Evolutionary conservation across 1,140 invertebrate species (phyloP), one percentile per base, ranked within the genome.

Genomic region (Protaetia brevitarsis): DNA sequence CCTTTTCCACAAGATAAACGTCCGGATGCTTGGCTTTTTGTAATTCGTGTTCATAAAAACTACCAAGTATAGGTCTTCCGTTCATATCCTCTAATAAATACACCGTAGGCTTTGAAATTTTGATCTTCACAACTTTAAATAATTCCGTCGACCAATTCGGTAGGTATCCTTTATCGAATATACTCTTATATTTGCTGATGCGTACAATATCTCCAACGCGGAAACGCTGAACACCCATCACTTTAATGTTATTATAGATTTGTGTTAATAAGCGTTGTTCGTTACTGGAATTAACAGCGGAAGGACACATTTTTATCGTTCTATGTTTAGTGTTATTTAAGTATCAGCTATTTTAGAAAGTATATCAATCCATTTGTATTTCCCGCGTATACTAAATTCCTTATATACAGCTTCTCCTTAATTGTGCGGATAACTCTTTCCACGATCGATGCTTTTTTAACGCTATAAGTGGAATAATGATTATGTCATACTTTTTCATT

Each of bases 371-470:
- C 73, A 81, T 28, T 70, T 72, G 31, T 71, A 68, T 26, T 66
- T 75, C 7, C 76, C 75, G 51, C 69, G 59, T 51, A 73, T 60
- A 31, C 73, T 78, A 66, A 81, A 79, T 61, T 74, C 68, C 66
- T 71, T 72, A 62, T 72, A 62, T 66, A 81, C 67, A 82, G 73
- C 65, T 64, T 69, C 11, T 66, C 63, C 75, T 79, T 80, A 31
- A 82, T 59, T 27, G 76, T 71, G 45, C 66, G 31, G 31, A 66
- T 71, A 26, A 72, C 58, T 21, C 67, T 34, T 64, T 71, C 71
- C 63, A 64, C 65, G 45, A 71, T 66, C 3, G 65, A 67, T n/a
- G 70, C 70, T 65, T 72, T 71, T 29, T 65, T 70, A 26, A 37
- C 30, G 27, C 30, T 70, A 23, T 51, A 59, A 6, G 71, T 71